Evolutionary conservation across 2,797 vertebrate genomes (phyloP).

Genomic region (Rhinogobio ventralis): DNA sequence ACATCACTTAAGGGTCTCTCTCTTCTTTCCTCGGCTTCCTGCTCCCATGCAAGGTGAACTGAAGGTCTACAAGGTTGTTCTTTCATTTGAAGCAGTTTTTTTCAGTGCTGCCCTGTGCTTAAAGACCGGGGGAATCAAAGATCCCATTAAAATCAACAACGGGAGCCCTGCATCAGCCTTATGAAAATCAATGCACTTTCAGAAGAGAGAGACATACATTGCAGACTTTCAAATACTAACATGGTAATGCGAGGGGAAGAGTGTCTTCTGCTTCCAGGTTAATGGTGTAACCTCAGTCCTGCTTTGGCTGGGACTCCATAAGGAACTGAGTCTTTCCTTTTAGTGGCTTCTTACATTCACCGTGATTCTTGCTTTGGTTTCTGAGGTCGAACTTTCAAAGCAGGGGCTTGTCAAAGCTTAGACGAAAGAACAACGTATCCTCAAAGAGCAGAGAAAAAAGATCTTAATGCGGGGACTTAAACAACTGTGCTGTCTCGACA

Average conservation of each 20-base stretch:
- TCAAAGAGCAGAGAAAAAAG: constrained; percentile 52
- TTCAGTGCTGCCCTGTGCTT: constrained; percentile 68
- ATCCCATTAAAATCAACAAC: constrained; percentile 70
- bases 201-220: constrained; percentile 56
- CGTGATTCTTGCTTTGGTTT: constrained; percentile 58
- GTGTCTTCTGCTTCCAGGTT: constrained; percentile 68
- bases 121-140: constrained; percentile 71
- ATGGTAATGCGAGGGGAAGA: constrained; percentile 61
- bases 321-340: constrained; percentile 68
- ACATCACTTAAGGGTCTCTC: constrained; percentile 76
- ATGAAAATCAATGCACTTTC: constrained; percentile 75
- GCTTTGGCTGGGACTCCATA: constrained; percentile 67
- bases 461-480: constrained; percentile 61
- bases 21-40: constrained; percentile 68
- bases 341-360: constrained; percentile 60
- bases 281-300: constrained; percentile 71
- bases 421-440: constrained; percentile 69
- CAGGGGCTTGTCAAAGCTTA: constrained; percentile 68
- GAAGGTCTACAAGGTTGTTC: constrained; percentile 79
- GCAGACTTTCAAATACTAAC: constrained; percentile 66
- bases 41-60: constrained; percentile 82
- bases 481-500: constrained; percentile 48
- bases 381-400: constrained; percentile 68
- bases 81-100: constrained; percentile 70
- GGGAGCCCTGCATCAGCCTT: constrained; percentile 66